Base-by-base conservation (phyloP, 2,888 invertebrate species). In the Eupithecia insigniata region DNA sequence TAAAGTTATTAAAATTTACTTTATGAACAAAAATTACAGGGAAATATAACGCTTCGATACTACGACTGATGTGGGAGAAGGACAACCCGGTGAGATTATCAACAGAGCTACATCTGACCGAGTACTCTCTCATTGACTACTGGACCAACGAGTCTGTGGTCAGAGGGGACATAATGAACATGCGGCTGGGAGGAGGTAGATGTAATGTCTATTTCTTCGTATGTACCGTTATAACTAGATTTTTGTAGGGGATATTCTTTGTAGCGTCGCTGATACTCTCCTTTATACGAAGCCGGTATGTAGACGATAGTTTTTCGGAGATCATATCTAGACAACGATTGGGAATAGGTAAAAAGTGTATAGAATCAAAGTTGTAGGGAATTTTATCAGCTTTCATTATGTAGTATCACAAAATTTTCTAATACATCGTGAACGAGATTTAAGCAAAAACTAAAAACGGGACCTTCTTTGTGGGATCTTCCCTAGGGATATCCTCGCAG, bases 41-140 rank as follows among this genome's bases (percentile, higher is more conserved):
- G 98, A 97, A 97, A 84, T 96, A 97, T 89, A 97, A 97, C 84
- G 96, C 96, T 0, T 96, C 96, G 18, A 96, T 97, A 80, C 92
- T 98, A 82, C 92, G 96, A 18, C 87, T 98, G 28, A 95, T 95
- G 85, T 98, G 98, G 98, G 97, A 97, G 84, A 94, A 95, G 68
- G 94, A 95, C 74, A 95, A 95, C 69, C 97, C 97, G 2, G 96
- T 97, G 18, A 95, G 96, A 28, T 94, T 97, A 65, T 97, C 97
- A 30, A 95, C 96, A 0, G 96, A 97, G 78, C 89, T 98, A 68
- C 97, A 97, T 85, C 91, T 98, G 67, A 97, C 98, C 0, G 98
- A 98, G 88, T 98, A 97, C 85, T 95, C 96, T 58, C 91, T 98
- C 26, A 94, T 96, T 66, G 95, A 95, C 74, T 96, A 94, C 81